Evolutionary conservation across 2,113 vertebrate genomes (phyloP).

Genomic region (Forbesichthys papilliferus): DNA sequence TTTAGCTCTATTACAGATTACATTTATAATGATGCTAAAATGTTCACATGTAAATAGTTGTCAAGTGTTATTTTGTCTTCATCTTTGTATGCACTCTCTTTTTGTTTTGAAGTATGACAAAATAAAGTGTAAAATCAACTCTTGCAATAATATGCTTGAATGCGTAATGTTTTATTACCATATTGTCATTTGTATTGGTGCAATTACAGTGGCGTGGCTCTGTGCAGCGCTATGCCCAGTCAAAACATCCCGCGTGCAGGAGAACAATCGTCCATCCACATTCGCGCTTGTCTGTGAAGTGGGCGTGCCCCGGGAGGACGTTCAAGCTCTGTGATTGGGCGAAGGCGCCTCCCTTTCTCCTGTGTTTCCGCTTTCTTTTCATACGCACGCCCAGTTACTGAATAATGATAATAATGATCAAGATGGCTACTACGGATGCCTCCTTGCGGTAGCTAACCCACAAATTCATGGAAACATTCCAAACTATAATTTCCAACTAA

Average conservation of each 20-base stretch:
- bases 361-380: conserved; percentile 62
- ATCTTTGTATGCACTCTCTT: no score
- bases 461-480: conserved; percentile 61
- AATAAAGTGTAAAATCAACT: no score
- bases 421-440: conserved; percentile 76
- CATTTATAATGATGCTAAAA: no score
- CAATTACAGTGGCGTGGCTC: not conserved
- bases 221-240: not conserved
- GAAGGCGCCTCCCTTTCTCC: conserved; percentile 37
- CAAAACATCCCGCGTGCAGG: conserved; percentile 43
- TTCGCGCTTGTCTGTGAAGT: conserved; percentile 64
- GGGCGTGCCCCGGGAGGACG: conserved; percentile 54
- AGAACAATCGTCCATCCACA: conserved; percentile 46
- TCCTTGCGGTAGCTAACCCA: conserved; percentile 63
- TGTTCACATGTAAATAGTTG: no score
- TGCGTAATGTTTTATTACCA: not conserved
- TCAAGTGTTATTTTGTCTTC: no score
- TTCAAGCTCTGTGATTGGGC: conserved; percentile 59
- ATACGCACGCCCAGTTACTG: conserved; percentile 69
- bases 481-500: conserved; percentile 46
- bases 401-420: conserved; percentile 78
- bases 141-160: no score
- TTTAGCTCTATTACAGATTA: no score
- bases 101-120: no score
- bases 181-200: not conserved